These are phyloP conservation scores for Dolichoris vasculosae DNA, from an alignment of 1,140 invertebrate species.

Conservation along the genomic window DNA sequence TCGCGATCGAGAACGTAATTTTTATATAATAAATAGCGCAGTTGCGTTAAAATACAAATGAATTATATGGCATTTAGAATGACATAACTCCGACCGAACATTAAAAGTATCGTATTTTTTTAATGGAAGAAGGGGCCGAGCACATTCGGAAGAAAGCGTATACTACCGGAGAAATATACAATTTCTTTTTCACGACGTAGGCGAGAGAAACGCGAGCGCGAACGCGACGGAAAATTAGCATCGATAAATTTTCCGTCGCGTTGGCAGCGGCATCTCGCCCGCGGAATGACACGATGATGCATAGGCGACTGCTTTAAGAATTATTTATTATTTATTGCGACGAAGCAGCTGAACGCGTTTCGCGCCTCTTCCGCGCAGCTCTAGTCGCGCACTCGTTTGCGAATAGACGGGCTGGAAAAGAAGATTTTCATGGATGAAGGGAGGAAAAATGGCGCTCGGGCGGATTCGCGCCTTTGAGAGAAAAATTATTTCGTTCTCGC, in stretches of 20 bases:
- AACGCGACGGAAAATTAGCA: constrained; percentile 72
- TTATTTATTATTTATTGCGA: constrained; percentile 74
- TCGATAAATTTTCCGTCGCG: constrained; percentile 73
- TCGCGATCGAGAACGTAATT: neutral
- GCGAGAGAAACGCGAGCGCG: constrained; percentile 51
- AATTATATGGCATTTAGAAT: constrained; percentile 21
- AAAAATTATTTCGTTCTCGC: neutral
- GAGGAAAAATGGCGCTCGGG: constrained; percentile 22
- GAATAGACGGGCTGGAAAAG: constrained; percentile 50
- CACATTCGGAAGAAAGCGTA: constrained; percentile 52
- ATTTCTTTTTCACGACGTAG: constrained; percentile 48
- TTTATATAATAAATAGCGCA: neutral
- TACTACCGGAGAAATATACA: constrained; percentile 33
- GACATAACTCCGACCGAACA: neutral
- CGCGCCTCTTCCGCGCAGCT: neutral
- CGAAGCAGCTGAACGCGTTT: constrained; percentile 42
- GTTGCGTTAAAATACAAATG: neutral
- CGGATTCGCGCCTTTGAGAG: neutral
- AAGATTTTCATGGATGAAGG: constrained; percentile 52
- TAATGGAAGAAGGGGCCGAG: constrained; percentile 42
- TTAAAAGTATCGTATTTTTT: constrained; percentile 33
- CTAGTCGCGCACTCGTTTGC: constrained; percentile 5
- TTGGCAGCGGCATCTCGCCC: constrained; percentile 62
- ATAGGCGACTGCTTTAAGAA: constrained; percentile 74
- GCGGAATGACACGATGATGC: constrained; percentile 74